Conservation (phyloP, 1,140 invertebrate species). For the Drosophila ercepeae region DNA sequence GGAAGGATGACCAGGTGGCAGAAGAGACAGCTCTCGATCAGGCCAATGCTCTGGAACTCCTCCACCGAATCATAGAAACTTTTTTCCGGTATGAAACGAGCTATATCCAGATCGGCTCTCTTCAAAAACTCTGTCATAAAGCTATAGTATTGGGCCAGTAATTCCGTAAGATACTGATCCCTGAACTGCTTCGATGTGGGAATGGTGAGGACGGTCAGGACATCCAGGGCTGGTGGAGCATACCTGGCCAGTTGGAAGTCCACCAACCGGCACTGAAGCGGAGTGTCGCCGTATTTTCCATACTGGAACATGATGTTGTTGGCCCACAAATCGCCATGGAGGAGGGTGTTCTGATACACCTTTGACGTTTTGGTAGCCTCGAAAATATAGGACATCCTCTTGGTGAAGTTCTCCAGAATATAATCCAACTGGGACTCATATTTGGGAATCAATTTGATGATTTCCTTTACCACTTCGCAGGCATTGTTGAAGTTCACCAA, state of each 20-base stretch:
- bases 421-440: conserved; percentile 70
- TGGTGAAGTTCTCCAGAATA: conserved; percentile 68
- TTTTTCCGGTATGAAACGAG: conserved; percentile 76
- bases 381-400: conserved; percentile 83
- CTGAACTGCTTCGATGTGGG: conserved; percentile 84
- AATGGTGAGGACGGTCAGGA: conserved; percentile 85
- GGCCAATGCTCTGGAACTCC: conserved; percentile 84
- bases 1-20: conserved; percentile 84
- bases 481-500: conserved; percentile 84
- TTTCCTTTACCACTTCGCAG: conserved; percentile 83
- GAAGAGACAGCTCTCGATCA: conserved; percentile 85
- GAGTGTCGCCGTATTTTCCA: conserved; percentile 70
- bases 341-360: conserved; percentile 85
- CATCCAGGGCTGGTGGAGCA: conserved; percentile 84
- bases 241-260: conserved; percentile 88
- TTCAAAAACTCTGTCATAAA: conserved; percentile 82
- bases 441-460: conserved; percentile 82
- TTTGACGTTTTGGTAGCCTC: conserved; percentile 84
- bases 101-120: conserved; percentile 76
- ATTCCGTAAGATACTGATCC: conserved; percentile 80
- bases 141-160: conserved; percentile 85
- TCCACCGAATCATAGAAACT: conserved; percentile 83
- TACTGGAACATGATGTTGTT: conserved; percentile 88
- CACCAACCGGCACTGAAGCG: conserved; percentile 85
- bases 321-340: conserved; percentile 87